phyloP scores from a whole-genome alignment of 2,888 invertebrate genomes.

The Dolomedes plantarius region DNA sequence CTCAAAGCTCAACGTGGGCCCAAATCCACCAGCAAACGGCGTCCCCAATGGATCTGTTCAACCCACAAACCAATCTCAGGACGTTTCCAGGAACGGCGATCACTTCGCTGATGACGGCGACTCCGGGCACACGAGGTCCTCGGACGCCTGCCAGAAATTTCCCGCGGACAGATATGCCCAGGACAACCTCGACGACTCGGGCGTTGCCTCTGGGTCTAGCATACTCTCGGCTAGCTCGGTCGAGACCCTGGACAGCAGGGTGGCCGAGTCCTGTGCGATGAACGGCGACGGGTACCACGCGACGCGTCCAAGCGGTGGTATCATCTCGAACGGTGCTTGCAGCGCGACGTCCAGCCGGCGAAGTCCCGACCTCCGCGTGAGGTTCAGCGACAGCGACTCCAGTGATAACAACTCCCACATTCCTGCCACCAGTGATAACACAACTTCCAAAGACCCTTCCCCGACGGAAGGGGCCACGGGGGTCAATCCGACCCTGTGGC shows the following conservation, averaged over 20 bases:
- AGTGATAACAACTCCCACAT: not conserved
- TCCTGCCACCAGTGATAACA: not conserved
- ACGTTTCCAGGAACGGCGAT: not conserved
- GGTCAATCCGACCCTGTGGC: conserved; percentile 55
- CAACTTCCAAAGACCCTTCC: conserved; percentile 29
- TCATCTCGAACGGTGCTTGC: not conserved
- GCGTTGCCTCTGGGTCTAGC: not conserved
- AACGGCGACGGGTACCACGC: not conserved
- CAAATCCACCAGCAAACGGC: not conserved
- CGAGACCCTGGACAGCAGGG: not conserved
- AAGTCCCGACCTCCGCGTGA: conserved; percentile 42
- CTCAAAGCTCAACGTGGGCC: not conserved
- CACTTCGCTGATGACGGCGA: not conserved
- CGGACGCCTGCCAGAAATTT: not conserved
- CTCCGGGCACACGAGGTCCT: not conserved
- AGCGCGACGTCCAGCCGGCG: conserved; percentile 10
- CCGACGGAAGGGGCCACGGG: conserved; percentile 43
- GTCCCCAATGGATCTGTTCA: not conserved
- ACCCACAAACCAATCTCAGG: not conserved
- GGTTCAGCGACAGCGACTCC: not conserved
- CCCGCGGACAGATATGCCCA: not conserved
- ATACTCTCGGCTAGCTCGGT: not conserved
- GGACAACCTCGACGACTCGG: not conserved
- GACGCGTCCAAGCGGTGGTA: not conserved
- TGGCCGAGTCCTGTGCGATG: not conserved